Evolutionary conservation across 1,140 invertebrate species (phyloP).

Genomic region (Agrypnia vestita): DNA sequence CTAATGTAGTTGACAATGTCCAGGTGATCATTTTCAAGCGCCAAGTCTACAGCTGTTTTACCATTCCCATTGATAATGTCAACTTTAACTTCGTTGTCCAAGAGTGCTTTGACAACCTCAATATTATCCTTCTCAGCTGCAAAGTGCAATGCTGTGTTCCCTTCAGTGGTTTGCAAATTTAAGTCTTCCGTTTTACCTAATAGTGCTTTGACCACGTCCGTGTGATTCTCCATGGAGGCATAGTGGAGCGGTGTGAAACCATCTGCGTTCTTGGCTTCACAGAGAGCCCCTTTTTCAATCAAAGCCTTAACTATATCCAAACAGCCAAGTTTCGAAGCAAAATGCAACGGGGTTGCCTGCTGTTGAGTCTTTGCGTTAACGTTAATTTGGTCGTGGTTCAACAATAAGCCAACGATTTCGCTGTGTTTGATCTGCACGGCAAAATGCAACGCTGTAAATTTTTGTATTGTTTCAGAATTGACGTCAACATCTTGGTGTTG

Average conservation of each 20-base stretch:
- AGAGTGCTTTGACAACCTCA: slow-evolving; percentile 2
- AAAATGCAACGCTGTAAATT: neutral
- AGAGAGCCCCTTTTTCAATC: neutral
- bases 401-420: neutral
- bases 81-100: neutral
- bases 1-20: neutral
- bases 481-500: neutral
- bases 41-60: neutral
- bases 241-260: neutral
- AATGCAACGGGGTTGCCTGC: neutral
- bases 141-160: neutral
- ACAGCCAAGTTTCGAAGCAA: neutral
- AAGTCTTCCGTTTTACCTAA: neutral
- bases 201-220: neutral
- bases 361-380: neutral
- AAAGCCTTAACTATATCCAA: neutral
- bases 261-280: neutral
- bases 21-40: neutral
- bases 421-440: neutral
- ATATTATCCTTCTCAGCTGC: neutral
- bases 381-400: neutral
- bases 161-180: neutral
- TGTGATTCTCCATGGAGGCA: neutral
- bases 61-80: neutral
- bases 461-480: neutral